These are phyloP conservation scores for Pogoniulus pusillus DNA, from an alignment of 2,797 vertebrate species.

Conservation along the genomic window DNA sequence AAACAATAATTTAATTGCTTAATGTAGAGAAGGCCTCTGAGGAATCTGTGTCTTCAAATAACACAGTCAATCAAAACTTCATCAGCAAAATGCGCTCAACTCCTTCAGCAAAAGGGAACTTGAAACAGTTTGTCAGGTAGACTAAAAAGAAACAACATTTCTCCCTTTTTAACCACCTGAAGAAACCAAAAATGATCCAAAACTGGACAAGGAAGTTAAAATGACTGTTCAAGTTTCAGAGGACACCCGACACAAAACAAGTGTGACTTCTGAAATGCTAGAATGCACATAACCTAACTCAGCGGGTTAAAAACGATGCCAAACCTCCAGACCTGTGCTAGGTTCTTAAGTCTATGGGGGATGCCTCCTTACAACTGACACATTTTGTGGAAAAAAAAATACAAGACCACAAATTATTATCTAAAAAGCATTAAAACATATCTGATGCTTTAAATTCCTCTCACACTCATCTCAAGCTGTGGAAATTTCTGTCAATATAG, in stretches of 20 bases:
- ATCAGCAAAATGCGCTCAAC: not conserved
- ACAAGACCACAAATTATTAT: not conserved
- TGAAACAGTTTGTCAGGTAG: not conserved
- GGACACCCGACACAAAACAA: not conserved
- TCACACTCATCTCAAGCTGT: not conserved
- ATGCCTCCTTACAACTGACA: not conserved
- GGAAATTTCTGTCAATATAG: not conserved
- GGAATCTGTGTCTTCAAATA: slow-evolving; percentile 38
- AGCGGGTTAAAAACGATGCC: not conserved
- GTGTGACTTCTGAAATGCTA: rapidly evolving
- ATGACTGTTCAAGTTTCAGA: not conserved
- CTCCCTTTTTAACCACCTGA: not conserved
- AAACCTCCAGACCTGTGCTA: not conserved
- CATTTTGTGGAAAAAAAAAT: not conserved
- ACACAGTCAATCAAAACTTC: slow-evolving; percentile 16
- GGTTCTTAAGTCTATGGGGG: not conserved
- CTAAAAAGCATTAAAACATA: not conserved
- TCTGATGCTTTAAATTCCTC: not conserved
- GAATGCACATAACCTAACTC: not conserved
- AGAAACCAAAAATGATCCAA: not conserved
- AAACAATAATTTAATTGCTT: slow-evolving; percentile 59
- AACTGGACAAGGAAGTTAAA: rapidly evolving
- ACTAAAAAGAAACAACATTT: not conserved
- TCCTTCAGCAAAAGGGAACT: not conserved
- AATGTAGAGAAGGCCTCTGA: slow-evolving; percentile 35